A percentile compares a stretch with the other conserved stretches of the same genome.
phyloP scores from a whole-genome alignment of 2,888 invertebrate genomes.

The Xestia sexstrigata region DNA sequence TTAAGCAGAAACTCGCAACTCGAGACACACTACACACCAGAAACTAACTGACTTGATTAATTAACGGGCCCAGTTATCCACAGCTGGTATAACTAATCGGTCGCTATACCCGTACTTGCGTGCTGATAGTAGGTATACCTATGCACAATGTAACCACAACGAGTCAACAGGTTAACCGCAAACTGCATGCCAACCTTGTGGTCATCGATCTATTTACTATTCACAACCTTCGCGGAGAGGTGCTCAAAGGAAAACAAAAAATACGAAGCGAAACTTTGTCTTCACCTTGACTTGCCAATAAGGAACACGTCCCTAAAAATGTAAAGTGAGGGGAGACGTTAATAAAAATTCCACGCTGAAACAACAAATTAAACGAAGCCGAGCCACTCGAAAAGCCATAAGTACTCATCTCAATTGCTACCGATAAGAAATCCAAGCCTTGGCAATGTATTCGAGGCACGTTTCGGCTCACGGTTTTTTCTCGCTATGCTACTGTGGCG shows the following conservation, averaged over 20 bases:
- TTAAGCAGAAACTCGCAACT: conserved; percentile 44
- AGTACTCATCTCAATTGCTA: conserved; percentile 91
- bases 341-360: conserved; percentile 90
- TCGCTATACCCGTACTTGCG: conserved; percentile 31
- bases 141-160: conserved; percentile 49
- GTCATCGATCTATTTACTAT: conserved; percentile 68
- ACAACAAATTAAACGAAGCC: conserved; percentile 91
- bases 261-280: conserved; percentile 76
- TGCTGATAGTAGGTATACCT: conserved; percentile 5
- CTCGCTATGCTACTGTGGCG: conserved; percentile 87
- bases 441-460: conserved; percentile 89
- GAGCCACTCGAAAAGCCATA: conserved; percentile 91
- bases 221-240: conserved; percentile 57
- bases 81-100: conserved; percentile 66
- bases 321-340: conserved; percentile 89
- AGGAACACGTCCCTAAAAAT: conserved; percentile 83
- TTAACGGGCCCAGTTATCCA: conserved; percentile 58
- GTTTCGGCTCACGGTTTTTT: conserved; percentile 90
- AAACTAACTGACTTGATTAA: conserved; percentile 62
- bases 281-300: conserved; percentile 81
- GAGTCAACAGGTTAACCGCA: conserved; percentile 71
- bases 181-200: conserved; percentile 56
- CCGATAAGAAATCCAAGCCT: conserved; percentile 91
- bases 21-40: conserved; percentile 51
- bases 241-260: conserved; percentile 70